Conservation (phyloP, 2,113 vertebrate genomes). For the Mobula birostris region DNA sequence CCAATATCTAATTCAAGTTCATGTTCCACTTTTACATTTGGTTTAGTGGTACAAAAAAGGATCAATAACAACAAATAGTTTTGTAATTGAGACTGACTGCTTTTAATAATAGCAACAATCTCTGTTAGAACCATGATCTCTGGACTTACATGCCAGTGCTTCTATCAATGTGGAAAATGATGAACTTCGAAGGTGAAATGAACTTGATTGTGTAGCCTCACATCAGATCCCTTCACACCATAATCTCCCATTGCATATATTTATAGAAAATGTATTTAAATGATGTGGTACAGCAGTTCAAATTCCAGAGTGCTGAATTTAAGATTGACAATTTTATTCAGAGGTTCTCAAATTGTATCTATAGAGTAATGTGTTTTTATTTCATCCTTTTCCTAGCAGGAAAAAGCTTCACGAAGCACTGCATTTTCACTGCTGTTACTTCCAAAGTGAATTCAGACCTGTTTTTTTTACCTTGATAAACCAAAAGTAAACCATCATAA, state of each 20-base stretch:
- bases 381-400: not conserved
- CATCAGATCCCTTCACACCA: not conserved
- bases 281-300: not conserved
- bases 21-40: not conserved
- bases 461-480: not conserved
- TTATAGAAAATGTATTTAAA: not conserved
- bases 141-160: not conserved
- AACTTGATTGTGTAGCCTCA: not conserved
- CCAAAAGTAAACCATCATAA: not conserved
- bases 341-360: not conserved
- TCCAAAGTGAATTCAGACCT: not conserved
- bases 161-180: not conserved
- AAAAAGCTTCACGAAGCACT: not conserved
- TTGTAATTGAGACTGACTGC: not conserved
- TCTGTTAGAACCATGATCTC: not conserved
- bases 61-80: not conserved
- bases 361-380: not conserved
- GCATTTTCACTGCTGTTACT: not conserved
- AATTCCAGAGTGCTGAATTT: not conserved
- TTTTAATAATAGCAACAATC: too few species aligned
- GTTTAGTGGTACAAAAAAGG: not conserved
- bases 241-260: not conserved
- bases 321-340: not conserved
- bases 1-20: not conserved
- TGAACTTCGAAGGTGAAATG: not conserved